These are phyloP conservation scores for Indicator indicator DNA, from an alignment of 2,113 vertebrate genomes.

Conservation along the genomic window DNA sequence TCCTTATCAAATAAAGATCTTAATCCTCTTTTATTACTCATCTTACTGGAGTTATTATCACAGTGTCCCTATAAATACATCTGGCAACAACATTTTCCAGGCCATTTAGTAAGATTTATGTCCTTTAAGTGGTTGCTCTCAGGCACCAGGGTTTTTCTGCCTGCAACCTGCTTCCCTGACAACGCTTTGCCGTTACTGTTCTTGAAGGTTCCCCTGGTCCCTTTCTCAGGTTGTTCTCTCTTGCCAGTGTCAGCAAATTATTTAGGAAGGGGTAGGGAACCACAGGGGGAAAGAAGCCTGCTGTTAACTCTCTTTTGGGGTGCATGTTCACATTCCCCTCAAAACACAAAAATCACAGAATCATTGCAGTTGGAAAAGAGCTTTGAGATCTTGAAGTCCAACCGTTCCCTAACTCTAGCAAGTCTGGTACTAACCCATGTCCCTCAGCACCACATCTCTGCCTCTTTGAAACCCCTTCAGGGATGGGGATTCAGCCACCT, in stretches of 20 bases:
- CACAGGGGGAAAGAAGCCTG: background rate
- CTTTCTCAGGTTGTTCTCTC: background rate
- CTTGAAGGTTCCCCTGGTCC: background rate
- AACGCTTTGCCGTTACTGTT: background rate
- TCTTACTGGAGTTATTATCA: background rate
- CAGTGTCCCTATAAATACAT: background rate
- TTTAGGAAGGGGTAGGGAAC: background rate
- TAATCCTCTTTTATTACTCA: slow-evolving; percentile 21
- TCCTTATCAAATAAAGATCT: slow-evolving; percentile 22
- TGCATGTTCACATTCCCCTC: background rate
- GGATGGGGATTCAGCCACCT: too few species aligned
- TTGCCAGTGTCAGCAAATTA: background rate
- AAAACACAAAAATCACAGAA: too few species aligned
- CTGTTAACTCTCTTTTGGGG: background rate
- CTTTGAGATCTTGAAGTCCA: too few species aligned
- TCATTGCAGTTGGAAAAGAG: too few species aligned
- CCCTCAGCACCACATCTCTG: too few species aligned
- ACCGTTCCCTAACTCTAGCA: too few species aligned
- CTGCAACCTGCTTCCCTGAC: background rate
- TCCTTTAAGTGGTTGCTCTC: background rate
- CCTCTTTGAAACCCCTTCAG: too few species aligned
- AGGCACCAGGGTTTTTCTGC: background rate
- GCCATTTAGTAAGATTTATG: background rate
- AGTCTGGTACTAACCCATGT: too few species aligned
- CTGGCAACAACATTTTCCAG: slow-evolving; percentile 5